These are phyloP conservation scores for Cichladusa arquata DNA, from an alignment of 2,113 vertebrate genomes.

Conservation along the genomic window DNA sequence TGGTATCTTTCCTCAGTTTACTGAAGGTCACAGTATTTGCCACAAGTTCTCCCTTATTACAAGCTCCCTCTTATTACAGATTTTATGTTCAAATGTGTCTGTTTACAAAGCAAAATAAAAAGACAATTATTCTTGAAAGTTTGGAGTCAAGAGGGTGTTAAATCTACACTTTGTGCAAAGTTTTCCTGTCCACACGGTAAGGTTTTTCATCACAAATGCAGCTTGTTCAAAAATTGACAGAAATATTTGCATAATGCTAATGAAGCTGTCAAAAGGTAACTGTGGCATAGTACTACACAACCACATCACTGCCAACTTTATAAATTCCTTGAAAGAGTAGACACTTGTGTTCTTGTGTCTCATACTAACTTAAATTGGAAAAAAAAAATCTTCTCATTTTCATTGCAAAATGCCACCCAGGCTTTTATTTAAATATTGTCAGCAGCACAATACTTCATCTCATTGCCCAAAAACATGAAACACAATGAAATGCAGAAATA, in stretches of 20 bases:
- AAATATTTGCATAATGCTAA: slow-evolving; percentile 65
- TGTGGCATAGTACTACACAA: not conserved
- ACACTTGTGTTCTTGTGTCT: not conserved
- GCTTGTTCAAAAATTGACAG: slow-evolving; percentile 39
- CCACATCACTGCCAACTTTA: not conserved
- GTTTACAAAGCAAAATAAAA: slow-evolving; percentile 60
- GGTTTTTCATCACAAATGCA: slow-evolving; percentile 44
- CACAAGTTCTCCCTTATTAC: slow-evolving; percentile 76
- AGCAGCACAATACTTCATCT: not conserved
- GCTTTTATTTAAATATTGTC: not conserved
- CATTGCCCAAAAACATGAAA: not conserved
- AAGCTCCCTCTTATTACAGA: slow-evolving; percentile 74
- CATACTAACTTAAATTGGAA: not conserved
- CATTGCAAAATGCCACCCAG: not conserved
- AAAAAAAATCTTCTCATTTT: not conserved
- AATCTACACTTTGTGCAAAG: slow-evolving; percentile 47
- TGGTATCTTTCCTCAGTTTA: slow-evolving; percentile 80
- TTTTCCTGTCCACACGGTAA: not conserved
- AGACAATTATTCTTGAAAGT: slow-evolving; percentile 64
- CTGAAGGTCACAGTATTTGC: slow-evolving; percentile 82
- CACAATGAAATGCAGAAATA: not conserved
- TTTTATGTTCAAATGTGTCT: slow-evolving; percentile 67
- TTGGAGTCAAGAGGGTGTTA: slow-evolving; percentile 16
- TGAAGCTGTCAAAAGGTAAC: slow-evolving; percentile 67
- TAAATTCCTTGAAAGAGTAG: slow-evolving; percentile 32